Conservation (phyloP, 2,113 vertebrate genomes). For the Chaetura pelagica region DNA sequence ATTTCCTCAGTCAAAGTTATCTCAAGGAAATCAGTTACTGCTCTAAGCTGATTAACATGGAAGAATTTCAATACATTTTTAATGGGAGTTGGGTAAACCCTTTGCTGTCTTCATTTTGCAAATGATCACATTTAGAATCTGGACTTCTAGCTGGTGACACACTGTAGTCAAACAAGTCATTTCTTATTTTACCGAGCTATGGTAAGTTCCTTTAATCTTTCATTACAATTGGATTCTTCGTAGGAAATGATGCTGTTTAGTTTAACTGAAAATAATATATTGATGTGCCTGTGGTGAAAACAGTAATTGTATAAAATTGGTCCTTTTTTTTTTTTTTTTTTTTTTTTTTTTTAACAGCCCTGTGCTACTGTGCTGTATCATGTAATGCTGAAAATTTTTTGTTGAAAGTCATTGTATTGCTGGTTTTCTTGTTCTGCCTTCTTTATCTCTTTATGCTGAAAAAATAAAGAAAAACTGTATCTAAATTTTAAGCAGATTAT, state of each 20-base stretch:
- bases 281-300: not conserved
- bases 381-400: not conserved
- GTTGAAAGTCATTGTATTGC: not conserved
- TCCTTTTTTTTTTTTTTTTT: not conserved
- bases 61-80: not conserved
- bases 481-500: conserved; percentile 43
- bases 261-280: not conserved
- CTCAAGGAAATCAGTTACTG: not conserved
- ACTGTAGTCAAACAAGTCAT: not conserved
- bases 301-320: not conserved
- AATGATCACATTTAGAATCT: not conserved
- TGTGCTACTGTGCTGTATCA: not conserved
- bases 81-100: not conserved
- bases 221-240: not conserved
- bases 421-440: not conserved
- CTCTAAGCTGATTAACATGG: not conserved
- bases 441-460: not conserved
- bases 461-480: not conserved
- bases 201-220: not conserved
- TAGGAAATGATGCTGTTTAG: not conserved
- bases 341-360: not conserved
- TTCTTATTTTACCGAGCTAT: not conserved
- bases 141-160: not conserved
- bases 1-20: not conserved
- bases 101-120: not conserved